Evolutionary conservation across 2,888 invertebrate genomes (phyloP).

Genomic region (Erebia epiphron): DNA sequence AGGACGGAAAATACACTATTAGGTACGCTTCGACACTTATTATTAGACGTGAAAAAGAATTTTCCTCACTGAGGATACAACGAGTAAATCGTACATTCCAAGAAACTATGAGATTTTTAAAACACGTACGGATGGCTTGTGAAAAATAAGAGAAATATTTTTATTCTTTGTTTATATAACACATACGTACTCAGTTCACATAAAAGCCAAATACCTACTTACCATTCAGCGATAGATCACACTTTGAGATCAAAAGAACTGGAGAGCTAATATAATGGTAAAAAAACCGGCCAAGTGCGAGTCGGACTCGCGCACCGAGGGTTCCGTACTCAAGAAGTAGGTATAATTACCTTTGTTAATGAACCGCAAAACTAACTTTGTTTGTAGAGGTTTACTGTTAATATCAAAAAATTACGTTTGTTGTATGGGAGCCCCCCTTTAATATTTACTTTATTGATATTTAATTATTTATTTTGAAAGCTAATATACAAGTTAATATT

Average conservation of each 20-base stretch:
- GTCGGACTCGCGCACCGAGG: too few relatives aligned
- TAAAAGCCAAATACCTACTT: slow-evolving; percentile 13
- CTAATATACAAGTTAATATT: too few relatives aligned
- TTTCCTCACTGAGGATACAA: slow-evolving; percentile 55
- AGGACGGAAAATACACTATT: slow-evolving; percentile 11
- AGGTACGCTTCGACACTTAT: neutral
- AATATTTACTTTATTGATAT: too few relatives aligned
- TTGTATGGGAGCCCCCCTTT: too few relatives aligned
- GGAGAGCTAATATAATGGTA: neutral
- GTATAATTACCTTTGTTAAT: too few relatives aligned
- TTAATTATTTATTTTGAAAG: too few relatives aligned
- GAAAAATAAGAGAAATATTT: neutral
- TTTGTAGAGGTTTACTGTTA: too few relatives aligned
- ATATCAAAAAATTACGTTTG: too few relatives aligned
- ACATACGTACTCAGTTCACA: neutral
- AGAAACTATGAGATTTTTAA: slow-evolving; percentile 16
- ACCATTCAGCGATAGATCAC: slow-evolving; percentile 8
- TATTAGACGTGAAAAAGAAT: slow-evolving; percentile 32
- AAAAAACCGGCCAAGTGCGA: too few relatives aligned
- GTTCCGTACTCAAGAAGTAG: too few relatives aligned
- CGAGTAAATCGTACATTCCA: slow-evolving; percentile 38
- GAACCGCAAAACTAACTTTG: too few relatives aligned
- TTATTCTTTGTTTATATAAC: slow-evolving; percentile 7
- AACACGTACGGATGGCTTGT: slow-evolving; percentile 1
- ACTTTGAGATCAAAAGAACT: neutral